Percentiles rank a stretch among this genome's conserved stretches.
Evolutionary conservation across 1,140 invertebrate species (phyloP).

Genomic region (Drosophila oshimai): DNA sequence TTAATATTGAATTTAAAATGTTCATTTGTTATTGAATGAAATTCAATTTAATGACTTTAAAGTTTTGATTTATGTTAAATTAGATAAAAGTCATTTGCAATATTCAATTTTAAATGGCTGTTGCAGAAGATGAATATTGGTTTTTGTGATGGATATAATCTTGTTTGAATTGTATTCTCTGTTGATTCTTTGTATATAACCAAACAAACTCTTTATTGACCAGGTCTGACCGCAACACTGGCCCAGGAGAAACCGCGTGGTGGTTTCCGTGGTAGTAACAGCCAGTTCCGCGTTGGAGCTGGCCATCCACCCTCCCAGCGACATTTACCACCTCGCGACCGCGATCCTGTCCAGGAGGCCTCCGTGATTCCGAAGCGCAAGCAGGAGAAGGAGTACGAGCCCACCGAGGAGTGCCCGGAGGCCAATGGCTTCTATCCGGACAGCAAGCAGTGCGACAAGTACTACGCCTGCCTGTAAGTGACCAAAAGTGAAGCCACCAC

Average conservation of each 20-base stretch:
- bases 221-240: conserved; percentile 42
- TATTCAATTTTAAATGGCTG: neutral
- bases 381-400: conserved; percentile 51
- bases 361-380: conserved; percentile 51
- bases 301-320: conserved; percentile 75
- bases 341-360: conserved; percentile 58
- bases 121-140: neutral
- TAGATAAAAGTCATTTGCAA: neutral
- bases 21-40: too few relatives aligned
- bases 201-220: neutral
- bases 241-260: conserved; percentile 42
- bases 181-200: neutral
- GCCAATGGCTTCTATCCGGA: conserved; percentile 93
- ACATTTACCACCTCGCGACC: conserved; percentile 59
- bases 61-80: neutral
- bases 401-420: conserved; percentile 89
- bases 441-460: conserved; percentile 94
- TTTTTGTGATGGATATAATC: too few relatives aligned
- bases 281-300: conserved; percentile 59
- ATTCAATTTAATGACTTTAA: neutral
- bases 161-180: neutral
- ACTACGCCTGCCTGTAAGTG: conserved; percentile 89
- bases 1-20: neutral
- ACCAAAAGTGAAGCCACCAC: neutral
- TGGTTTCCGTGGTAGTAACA: conserved; percentile 22